Conservation (phyloP, 2,888 invertebrate species). For the Dendrolimus pini region DNA sequence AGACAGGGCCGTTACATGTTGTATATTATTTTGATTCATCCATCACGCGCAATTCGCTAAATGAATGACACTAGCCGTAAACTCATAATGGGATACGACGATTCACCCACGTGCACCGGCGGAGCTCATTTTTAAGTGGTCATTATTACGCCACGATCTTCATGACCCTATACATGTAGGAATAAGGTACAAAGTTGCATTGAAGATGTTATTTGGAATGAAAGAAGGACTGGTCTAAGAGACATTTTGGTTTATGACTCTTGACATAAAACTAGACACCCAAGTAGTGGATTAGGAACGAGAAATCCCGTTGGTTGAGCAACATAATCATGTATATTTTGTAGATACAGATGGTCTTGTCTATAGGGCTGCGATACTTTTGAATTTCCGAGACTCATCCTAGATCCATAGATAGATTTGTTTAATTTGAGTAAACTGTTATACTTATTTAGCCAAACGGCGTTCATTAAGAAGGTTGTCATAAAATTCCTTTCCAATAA, state of each 20-base stretch:
- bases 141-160: conserved; percentile 7
- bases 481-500: too few relatives aligned
- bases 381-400: too few relatives aligned
- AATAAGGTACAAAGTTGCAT: conserved; percentile 28
- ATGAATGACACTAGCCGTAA: conserved; percentile 63
- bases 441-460: too few relatives aligned
- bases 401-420: too few relatives aligned
- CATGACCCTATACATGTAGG: conserved; percentile 15
- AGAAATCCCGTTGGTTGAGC: conserved; percentile 49
- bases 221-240: conserved; percentile 24
- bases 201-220: conserved; percentile 5
- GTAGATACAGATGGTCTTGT: neutral
- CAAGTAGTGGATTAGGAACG: conserved; percentile 65
- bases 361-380: neutral
- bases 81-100: conserved; percentile 47
- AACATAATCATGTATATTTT: conserved; percentile 21
- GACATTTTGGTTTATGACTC: conserved; percentile 46
- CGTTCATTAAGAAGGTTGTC: too few relatives aligned
- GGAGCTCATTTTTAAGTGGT: conserved; percentile 6
- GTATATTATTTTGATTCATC: conserved; percentile 43
- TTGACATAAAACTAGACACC: conserved; percentile 69
- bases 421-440: too few relatives aligned
- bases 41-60: conserved; percentile 55
- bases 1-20: conserved; percentile 8
- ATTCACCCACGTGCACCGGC: conserved; percentile 56